Evolutionary conservation across 1,140 invertebrate genomes (phyloP).

Genomic region (Papilio polyxenes): DNA sequence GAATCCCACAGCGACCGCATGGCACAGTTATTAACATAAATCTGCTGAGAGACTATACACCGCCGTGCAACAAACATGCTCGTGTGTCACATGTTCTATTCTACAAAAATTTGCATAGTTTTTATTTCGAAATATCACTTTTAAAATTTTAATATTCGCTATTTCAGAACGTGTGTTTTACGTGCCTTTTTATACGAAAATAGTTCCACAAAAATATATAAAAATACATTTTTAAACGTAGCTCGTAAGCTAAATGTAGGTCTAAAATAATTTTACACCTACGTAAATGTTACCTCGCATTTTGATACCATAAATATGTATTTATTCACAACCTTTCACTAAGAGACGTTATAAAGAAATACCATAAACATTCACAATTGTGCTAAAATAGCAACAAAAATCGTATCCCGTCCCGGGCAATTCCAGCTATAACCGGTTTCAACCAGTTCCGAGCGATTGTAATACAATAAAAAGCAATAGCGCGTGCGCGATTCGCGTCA

Average conservation of each 20-base stretch:
- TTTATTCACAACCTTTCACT: not conserved
- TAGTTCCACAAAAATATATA: not conserved
- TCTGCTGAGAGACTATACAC: slow-evolving; percentile 42
- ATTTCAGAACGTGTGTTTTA: not conserved
- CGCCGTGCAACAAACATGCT: slow-evolving; percentile 4
- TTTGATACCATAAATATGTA: not conserved
- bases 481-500: slow-evolving; percentile 52
- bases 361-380: not conserved
- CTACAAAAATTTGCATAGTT: slow-evolving; percentile 39
- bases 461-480: slow-evolving; percentile 64
- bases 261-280: not conserved
- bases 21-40: slow-evolving; percentile 51
- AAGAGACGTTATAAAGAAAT: slow-evolving; percentile 13
- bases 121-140: slow-evolving; percentile 32
- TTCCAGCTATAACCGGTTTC: slow-evolving; percentile 48
- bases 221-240: not conserved
- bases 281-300: not conserved
- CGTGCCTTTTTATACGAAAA: not conserved
- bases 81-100: slow-evolving; percentile 20
- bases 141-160: slow-evolving; percentile 2
- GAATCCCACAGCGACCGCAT: slow-evolving; percentile 47
- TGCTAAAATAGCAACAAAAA: slow-evolving; percentile 32
- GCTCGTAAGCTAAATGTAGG: not conserved
- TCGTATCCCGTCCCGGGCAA: slow-evolving; percentile 44
- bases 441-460: slow-evolving; percentile 51